A percentile compares a stretch with the other conserved stretches of the same genome.
Conservation (phyloP, 2,797 vertebrate genomes). For the Chaunax sp. region DNA sequence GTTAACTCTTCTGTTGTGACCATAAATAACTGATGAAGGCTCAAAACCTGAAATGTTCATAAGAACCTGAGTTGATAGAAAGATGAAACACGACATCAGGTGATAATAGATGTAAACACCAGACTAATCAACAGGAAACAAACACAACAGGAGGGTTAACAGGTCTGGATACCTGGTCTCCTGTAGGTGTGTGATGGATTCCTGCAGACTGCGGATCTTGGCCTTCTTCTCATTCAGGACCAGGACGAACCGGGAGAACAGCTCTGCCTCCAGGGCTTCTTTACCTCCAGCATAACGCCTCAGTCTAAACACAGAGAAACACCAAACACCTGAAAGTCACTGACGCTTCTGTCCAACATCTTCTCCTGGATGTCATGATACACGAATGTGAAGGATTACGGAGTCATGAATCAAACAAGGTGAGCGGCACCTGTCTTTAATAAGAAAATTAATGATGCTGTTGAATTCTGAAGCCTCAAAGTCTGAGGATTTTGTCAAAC, state of each 20-base stretch:
- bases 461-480: too few species aligned
- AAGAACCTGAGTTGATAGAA: too few species aligned
- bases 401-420: constrained; percentile 9
- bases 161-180: constrained; percentile 40
- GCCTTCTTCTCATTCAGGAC: constrained; percentile 96
- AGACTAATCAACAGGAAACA: too few species aligned
- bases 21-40: too few species aligned
- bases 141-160: too few species aligned
- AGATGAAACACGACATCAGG: too few species aligned
- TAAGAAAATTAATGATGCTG: too few species aligned
- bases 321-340: constrained; percentile 3
- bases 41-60: too few species aligned
- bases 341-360: neutral
- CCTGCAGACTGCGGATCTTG: constrained; percentile 89
- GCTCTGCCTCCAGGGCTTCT: constrained; percentile 88
- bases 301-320: constrained; percentile 77
- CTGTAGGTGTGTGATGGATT: constrained; percentile 72
- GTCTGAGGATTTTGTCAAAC: neutral
- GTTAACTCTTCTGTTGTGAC: too few species aligned
- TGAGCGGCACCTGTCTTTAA: neutral
- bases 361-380: neutral
- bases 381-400: neutral
- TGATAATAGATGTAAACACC: too few species aligned
- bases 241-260: constrained; percentile 89
- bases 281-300: constrained; percentile 86